Base-by-base conservation (phyloP, 2,888 invertebrate genomes). In the Tenthredo mesomela region DNA sequence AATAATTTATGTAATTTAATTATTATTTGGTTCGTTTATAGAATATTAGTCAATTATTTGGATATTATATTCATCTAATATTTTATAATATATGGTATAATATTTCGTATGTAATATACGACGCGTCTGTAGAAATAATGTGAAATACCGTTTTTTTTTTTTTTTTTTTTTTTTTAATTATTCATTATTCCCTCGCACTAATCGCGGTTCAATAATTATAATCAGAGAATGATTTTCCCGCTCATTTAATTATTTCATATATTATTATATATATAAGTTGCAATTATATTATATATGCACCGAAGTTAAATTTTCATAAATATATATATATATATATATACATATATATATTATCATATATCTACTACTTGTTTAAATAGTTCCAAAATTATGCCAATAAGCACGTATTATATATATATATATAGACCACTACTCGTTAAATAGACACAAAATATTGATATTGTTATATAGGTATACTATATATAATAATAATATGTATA, bases 321-420 rank as follows among this genome's bases (percentile, higher is more conserved):
- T 75, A 25, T 71, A 47, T 37, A 33, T 33, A 2, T 33, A 33
- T 33, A 33, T 2, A 33, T 40, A n/a, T 40, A 12, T 43, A 40
- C 25, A n/a, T n/a, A n/a, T n/a, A n/a, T n/a, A n/a, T n/a, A n/a
- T n/a, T n/a, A n/a, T n/a, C n/a, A n/a, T 12, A 25, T 43, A 75
- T 43, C n/a, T 75, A 47, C 10, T 47, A 37, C n/a, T 21, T 15
- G 25, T 75, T 43, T 70, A 40, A 70, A 70, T 37, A 70, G 70
- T 70, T 70, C 70, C n/a, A 70, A 70, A 70, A 70, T 70, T 33
- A 70, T 70, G 70, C 70, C 70, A 70, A 70, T 70, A 70, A 70
- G 70, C 70, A 70, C 15, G 21, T 75, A 40, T 71, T 7, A n/a
- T 54, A 54, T 6, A 7, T 54, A 54, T 7, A n/a, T 54, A 54